phyloP scores from a whole-genome alignment of 1,140 invertebrate genomes.

The Drosophila busckii region DNA sequence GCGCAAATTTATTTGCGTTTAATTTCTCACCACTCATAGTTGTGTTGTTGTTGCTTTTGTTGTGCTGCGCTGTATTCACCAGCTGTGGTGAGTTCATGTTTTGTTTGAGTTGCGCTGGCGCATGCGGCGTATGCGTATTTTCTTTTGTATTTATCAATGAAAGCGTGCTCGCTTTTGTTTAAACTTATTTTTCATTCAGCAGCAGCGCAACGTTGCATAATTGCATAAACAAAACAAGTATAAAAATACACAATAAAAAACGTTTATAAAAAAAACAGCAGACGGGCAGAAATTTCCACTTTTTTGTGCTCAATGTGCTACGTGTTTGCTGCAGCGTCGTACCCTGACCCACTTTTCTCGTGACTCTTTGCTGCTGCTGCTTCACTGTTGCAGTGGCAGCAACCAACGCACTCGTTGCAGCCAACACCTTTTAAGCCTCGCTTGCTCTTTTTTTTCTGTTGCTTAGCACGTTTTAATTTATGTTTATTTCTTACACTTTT shows the following conservation, averaged over 20 bases:
- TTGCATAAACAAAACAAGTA: constrained; percentile 41
- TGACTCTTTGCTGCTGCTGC: too few relatives aligned
- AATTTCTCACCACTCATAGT: constrained; percentile 2
- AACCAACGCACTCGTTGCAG: constrained; percentile 41
- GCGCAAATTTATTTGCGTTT: constrained; percentile 64
- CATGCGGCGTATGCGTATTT: constrained; percentile 32
- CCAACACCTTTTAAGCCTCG: constrained; percentile 32
- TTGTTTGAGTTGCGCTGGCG: constrained; percentile 21
- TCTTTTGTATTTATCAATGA: constrained; percentile 63
- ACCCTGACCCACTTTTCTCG: constrained; percentile 53
- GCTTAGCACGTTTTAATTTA: constrained; percentile 1
- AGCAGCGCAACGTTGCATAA: constrained; percentile 51
- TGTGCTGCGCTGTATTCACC: constrained; percentile 7
- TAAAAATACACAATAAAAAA: background rate
- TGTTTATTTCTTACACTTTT: constrained; percentile 29
- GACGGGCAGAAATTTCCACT: background rate
- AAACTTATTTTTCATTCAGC: constrained; percentile 16
- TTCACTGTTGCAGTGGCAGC: too few relatives aligned
- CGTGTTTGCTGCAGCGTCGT: background rate
- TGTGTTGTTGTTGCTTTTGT: background rate
- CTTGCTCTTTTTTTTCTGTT: constrained; percentile 28
- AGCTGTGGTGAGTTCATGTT: constrained; percentile 49
- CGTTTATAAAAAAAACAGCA: background rate
- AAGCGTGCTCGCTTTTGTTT: constrained; percentile 19
- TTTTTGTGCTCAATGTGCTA: too few relatives aligned